Base-by-base conservation (phyloP, 2,113 vertebrate species). In the Trachemys scripta region DNA sequence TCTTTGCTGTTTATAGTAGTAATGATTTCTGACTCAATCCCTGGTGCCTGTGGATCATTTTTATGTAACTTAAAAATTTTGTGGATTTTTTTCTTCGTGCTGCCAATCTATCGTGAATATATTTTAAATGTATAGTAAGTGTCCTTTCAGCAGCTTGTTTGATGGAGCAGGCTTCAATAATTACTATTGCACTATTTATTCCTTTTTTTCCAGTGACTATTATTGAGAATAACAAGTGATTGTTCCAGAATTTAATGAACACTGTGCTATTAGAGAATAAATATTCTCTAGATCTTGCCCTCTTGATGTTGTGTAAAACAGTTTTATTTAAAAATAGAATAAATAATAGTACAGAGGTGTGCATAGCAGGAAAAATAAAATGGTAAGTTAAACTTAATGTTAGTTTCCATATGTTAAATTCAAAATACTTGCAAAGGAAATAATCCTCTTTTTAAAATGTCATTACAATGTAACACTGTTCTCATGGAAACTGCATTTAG, bases 401-500 rank as follows among this genome's bases (percentile, higher is more conserved):
- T 84, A 51, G 83, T 96, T 97, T 97, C 90, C 79, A 3, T 94
- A 86, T 93, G 97, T 95, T 95, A 96, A 90, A 93, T 92, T 96
- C 92, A 97, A 96, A 98, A 96, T 93, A 90, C 91, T 98, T 97
- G 92, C 95, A 90, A 13, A 95, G 88, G 92, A 95, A 95, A 88
- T 94, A 95, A 87, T 92, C 94, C 4, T 69, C 35, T 53, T 50
- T 96, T 94, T 94, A 97, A 97, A 97, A 85, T 96, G 96, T 31
- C 93, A 90, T 90, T 92, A 91, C 84, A 93, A 95, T 96, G 95
- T 4, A 53, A 80, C 92, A 95, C 84, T 90, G 96, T 97, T 95
- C 93, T 97, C 96, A 97, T 97, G 92, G 96, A 97, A 87, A 97
- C 97, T 95, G 72, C 88, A 95, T 95, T 94, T 95, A 78, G 93